Evolutionary conservation across 2,797 vertebrate species (phyloP).

Genomic region (Onychomys torridus): DNA sequence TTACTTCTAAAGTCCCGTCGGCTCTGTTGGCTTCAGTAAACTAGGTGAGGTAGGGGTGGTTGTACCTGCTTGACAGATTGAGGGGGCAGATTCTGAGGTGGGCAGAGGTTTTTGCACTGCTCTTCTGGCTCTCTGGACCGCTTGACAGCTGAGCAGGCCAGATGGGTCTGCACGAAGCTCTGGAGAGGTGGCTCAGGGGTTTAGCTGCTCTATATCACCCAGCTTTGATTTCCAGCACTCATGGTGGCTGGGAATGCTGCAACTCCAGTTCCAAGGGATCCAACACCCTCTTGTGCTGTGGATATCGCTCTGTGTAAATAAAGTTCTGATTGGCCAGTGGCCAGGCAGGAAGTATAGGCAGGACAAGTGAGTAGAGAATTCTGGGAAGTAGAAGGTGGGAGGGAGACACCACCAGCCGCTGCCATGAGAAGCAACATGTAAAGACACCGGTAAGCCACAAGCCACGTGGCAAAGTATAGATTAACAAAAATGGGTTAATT

Average conservation of each 20-base stretch:
- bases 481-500: too few species aligned
- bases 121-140: not conserved
- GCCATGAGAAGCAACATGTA: too few species aligned
- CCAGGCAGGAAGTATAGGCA: too few species aligned
- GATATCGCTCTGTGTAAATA: too few species aligned
- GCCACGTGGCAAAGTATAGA: too few species aligned
- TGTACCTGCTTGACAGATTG: not conserved
- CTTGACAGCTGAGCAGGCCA: not conserved
- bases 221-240: not conserved
- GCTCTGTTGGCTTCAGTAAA: not conserved
- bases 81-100: not conserved
- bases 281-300: too few species aligned
- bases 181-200: not conserved
- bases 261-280: not conserved
- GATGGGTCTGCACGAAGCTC: not conserved
- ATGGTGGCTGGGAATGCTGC: too few species aligned
- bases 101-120: not conserved
- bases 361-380: too few species aligned
- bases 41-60: not conserved
- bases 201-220: not conserved
- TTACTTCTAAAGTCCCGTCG: constrained; percentile 11
- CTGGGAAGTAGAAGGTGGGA: too few species aligned
- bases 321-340: too few species aligned
- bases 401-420: too few species aligned
- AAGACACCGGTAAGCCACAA: too few species aligned